Percentiles rank a stretch among this genome's conserved stretches.
These are phyloP conservation scores for Perizoma flavofasciatum DNA, from an alignment of 2,888 invertebrate genomes.

Conservation along the genomic window DNA sequence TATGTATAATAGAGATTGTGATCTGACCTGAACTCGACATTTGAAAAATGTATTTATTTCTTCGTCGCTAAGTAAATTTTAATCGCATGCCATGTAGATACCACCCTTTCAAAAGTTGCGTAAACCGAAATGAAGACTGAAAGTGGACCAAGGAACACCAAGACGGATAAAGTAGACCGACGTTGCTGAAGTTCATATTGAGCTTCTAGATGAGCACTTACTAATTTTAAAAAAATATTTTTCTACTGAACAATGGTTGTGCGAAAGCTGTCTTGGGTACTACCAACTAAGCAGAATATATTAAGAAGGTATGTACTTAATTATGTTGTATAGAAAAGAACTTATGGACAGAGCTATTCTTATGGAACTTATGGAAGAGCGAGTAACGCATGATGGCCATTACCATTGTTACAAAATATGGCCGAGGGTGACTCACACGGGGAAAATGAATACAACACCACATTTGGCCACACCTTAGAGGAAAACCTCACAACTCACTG, in stretches of 20 bases:
- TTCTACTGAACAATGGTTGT: too few species aligned
- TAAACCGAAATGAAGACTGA: too few species aligned
- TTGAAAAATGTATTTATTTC: too few species aligned
- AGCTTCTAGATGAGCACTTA: too few species aligned
- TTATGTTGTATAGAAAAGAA: too few species aligned
- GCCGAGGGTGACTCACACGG: conserved; percentile 24
- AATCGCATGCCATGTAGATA: too few species aligned
- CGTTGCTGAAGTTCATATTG: too few species aligned
- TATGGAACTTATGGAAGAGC: neutral
- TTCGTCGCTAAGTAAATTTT: too few species aligned
- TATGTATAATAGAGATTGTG: neutral
- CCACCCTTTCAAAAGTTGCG: too few species aligned
- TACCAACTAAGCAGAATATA: neutral
- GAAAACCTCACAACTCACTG: conserved; percentile 28
- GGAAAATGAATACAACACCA: conserved; percentile 20
- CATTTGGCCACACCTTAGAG: conserved; percentile 19
- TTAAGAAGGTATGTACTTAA: neutral
- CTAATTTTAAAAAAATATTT: too few species aligned
- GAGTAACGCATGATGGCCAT: neutral
- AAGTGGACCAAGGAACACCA: too few species aligned
- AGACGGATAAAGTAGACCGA: too few species aligned
- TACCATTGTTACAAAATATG: conserved; percentile 18
- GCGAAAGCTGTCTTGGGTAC: neutral
- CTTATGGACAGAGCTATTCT: neutral
- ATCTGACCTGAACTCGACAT: neutral